A percentile compares a stretch with the other conserved stretches of the same genome.
These are phyloP conservation scores for Encarsia formosa DNA, from an alignment of 2,888 invertebrate species.

Conservation along the genomic window DNA sequence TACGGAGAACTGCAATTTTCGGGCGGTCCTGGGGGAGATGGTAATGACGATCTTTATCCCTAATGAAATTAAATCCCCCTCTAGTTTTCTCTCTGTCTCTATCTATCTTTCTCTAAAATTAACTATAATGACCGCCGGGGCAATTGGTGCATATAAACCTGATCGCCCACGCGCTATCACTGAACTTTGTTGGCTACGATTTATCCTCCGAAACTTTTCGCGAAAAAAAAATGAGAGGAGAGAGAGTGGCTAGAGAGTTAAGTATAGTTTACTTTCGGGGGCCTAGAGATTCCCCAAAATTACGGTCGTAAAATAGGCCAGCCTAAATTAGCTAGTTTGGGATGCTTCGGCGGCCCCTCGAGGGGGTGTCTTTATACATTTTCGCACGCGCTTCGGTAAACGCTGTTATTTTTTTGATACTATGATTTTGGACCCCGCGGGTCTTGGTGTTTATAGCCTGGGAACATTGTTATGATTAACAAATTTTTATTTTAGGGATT, in stretches of 20 bases:
- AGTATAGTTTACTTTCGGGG: conserved; percentile 44
- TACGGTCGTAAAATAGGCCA: conserved; percentile 47
- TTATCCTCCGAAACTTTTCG: too few relatives aligned
- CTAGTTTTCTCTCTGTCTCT: conserved; percentile 18
- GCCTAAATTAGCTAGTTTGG: conserved; percentile 47
- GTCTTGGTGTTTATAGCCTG: too few relatives aligned
- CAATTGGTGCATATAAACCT: conserved; percentile 28
- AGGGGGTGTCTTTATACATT: conserved; percentile 33
- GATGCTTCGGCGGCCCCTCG: conserved; percentile 39
- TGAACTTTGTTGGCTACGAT: background rate
- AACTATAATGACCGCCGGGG: conserved; percentile 48
- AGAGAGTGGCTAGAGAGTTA: conserved; percentile 30
- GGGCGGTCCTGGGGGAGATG: conserved; percentile 36
- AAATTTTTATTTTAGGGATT: too few relatives aligned
- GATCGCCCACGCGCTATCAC: conserved; percentile 25
- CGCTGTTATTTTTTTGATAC: too few relatives aligned
- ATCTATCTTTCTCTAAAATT: conserved; percentile 42
- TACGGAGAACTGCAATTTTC: conserved; percentile 36
- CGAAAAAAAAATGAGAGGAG: background rate
- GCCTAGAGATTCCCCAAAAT: conserved; percentile 49
- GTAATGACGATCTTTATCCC: conserved; percentile 51
- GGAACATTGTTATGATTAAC: too few relatives aligned
- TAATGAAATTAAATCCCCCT: conserved; percentile 50
- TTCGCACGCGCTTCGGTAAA: conserved; percentile 3
- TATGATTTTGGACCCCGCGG: too few relatives aligned